A percentile compares a stretch with the other conserved stretches of the same genome.
phyloP scores from a whole-genome alignment of 2,113 vertebrate genomes.

The Myodes glareolus region DNA sequence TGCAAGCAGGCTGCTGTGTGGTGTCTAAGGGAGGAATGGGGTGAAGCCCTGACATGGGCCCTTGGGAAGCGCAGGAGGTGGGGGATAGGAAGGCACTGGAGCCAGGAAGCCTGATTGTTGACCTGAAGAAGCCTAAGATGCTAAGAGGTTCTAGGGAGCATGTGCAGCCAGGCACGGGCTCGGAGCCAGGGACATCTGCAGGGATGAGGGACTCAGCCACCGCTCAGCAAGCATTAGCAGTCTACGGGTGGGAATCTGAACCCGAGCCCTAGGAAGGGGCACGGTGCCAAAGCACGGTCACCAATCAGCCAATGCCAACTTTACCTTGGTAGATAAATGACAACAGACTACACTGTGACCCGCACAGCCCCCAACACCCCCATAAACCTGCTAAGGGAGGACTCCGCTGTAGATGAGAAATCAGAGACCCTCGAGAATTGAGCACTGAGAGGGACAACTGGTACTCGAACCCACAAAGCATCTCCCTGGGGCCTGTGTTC shows the following conservation, averaged over 20 bases:
- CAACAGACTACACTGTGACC: neutral
- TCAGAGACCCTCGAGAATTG: rapidly evolving
- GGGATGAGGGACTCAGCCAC: neutral
- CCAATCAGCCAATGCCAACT: neutral
- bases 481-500: neutral
- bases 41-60: neutral
- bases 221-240: neutral
- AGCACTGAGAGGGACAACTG: neutral
- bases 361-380: rapidly evolving
- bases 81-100: neutral
- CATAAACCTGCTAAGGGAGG: neutral
- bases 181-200: neutral
- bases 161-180: rapidly evolving
- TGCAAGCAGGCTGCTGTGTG: neutral
- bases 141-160: rapidly evolving
- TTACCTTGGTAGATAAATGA: neutral
- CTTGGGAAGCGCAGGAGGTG: neutral
- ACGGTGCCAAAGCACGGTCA: too few relatives aligned
- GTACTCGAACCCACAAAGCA: rapidly evolving
- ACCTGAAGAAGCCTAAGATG: neutral
- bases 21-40: neutral
- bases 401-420: neutral
- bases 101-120: neutral
- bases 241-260: neutral
- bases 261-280: neutral